phyloP scores from a whole-genome alignment of 2,113 vertebrate species.

The Cottus gobio region DNA sequence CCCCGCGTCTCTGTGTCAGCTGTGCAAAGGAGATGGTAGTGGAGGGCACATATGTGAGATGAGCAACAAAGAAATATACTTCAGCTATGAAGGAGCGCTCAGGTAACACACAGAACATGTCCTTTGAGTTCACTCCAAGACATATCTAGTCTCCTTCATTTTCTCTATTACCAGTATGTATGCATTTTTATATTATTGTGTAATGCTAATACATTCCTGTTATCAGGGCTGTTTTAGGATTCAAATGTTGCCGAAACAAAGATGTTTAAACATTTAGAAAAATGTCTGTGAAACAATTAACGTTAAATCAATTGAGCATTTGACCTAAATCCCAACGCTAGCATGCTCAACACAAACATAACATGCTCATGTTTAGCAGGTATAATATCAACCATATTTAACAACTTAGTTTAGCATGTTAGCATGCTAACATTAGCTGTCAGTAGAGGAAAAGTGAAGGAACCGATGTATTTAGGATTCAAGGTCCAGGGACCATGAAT shows the following conservation, averaged over 20 bases:
- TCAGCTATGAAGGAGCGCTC: conserved; percentile 91
- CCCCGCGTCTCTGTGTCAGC: conserved; percentile 85
- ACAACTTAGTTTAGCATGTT: background rate
- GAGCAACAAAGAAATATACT: conserved; percentile 87
- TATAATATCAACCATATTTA: background rate
- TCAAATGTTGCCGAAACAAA: background rate
- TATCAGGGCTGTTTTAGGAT: background rate
- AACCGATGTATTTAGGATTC: background rate
- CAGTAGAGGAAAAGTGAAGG: background rate
- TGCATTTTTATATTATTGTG: background rate
- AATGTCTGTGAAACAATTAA: background rate
- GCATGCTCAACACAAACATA: background rate
- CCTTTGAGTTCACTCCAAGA: background rate
- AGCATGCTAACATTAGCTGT: background rate
- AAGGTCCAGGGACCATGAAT: background rate
- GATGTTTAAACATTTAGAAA: background rate
- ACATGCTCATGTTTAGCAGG: background rate
- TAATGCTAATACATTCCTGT: background rate
- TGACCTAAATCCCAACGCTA: background rate
- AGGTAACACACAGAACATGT: conserved; percentile 79
- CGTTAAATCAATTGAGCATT: background rate
- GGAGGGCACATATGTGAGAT: conserved; percentile 82
- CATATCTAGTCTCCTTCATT: background rate
- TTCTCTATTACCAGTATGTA: background rate
- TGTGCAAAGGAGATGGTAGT: conserved; percentile 83